phyloP scores from a whole-genome alignment of 2,888 invertebrate genomes.

The Volucella zonaria region DNA sequence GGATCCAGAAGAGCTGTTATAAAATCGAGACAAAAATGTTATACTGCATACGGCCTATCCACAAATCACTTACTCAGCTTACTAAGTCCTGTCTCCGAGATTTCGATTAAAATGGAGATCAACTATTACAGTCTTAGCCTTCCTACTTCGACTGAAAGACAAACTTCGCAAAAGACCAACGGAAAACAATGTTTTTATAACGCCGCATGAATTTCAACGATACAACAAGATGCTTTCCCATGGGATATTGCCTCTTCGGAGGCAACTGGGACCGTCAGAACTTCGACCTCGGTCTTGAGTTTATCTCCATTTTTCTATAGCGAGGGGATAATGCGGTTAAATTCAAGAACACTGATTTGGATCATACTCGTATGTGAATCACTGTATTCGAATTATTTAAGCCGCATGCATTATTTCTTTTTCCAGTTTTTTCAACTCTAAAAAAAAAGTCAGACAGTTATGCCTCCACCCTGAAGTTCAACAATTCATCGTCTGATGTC shows the following conservation, averaged over 20 bases:
- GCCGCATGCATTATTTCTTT: too few species aligned
- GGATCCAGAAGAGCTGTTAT: not conserved
- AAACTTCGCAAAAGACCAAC: not conserved
- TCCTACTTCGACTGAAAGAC: not conserved
- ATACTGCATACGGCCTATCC: not conserved
- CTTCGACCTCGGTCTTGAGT: conserved; percentile 3
- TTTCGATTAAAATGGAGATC: conserved; percentile 15
- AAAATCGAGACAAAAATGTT: not conserved
- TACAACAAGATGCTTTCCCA: conserved; percentile 11
- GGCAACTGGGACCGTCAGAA: not conserved
- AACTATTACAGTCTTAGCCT: not conserved
- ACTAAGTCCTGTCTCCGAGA: not conserved
- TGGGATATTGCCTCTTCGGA: not conserved
- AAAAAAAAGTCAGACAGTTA: too few species aligned
- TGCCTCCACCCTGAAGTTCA: too few species aligned
- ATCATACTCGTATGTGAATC: too few species aligned
- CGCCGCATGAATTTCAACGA: not conserved
- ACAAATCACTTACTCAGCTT: not conserved
- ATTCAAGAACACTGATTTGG: too few species aligned
- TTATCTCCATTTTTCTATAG: conserved; percentile 10
- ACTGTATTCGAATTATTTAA: too few species aligned
- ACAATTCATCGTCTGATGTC: too few species aligned
- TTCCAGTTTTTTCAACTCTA: too few species aligned
- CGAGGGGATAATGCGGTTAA: too few species aligned
- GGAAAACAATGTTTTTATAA: not conserved